Percentiles rank a stretch among this genome's conserved stretches.
These are phyloP conservation scores for Esox lucius DNA, from an alignment of 2,797 vertebrate species.

Conservation along the genomic window DNA sequence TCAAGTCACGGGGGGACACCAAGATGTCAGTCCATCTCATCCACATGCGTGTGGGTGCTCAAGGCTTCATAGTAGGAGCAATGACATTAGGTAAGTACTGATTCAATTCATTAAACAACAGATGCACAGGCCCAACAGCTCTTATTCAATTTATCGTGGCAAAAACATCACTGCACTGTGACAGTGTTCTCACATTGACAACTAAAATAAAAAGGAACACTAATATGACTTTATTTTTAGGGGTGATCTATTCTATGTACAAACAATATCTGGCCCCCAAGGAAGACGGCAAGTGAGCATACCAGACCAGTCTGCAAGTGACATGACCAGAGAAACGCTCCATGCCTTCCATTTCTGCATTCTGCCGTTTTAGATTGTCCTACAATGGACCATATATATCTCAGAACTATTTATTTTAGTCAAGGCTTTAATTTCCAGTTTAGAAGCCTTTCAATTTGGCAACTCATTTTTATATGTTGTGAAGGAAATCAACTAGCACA, in stretches of 20 bases:
- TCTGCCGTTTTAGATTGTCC: background rate
- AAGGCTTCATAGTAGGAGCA: conserved; percentile 72
- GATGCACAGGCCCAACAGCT: background rate
- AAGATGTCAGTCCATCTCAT: conserved; percentile 76
- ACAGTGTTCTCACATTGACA: background rate
- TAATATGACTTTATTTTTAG: conserved; percentile 44
- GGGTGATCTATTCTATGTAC: conserved; percentile 75
- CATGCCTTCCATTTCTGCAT: background rate
- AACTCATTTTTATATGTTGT: background rate
- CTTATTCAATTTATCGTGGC: background rate
- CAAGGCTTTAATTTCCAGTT: background rate
- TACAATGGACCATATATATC: background rate
- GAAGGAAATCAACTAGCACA: background rate
- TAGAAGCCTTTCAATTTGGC: background rate
- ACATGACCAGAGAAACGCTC: background rate
- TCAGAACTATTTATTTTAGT: background rate
- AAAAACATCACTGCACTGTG: background rate
- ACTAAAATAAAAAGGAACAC: background rate
- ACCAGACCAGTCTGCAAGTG: background rate
- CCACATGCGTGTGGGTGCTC: conserved; percentile 72
- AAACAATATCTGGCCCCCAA: conserved; percentile 66
- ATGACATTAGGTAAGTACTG: conserved; percentile 69
- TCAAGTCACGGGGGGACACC: conserved; percentile 61
- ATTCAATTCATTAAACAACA: background rate
- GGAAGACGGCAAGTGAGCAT: conserved; percentile 30